Conservation (phyloP, 2,797 vertebrate species). For the Ceyx erithaca region DNA sequence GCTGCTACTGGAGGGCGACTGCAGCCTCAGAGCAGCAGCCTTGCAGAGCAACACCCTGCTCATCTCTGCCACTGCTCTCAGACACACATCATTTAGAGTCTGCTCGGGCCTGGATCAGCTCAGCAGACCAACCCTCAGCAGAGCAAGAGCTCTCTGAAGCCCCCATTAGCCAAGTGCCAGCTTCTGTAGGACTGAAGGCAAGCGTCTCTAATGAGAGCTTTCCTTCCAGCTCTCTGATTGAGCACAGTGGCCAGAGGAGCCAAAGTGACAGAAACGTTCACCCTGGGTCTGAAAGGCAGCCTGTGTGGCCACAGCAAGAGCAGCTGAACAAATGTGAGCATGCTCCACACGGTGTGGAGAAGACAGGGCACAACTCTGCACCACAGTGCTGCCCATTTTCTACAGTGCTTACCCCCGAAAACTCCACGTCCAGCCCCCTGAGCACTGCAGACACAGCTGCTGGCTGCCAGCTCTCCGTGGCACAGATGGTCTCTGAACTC, state of each 20-base stretch:
- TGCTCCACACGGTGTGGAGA: background rate
- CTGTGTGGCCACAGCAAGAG: constrained; percentile 10
- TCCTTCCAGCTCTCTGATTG: constrained; percentile 40
- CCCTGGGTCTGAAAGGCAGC: background rate
- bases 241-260: background rate
- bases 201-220: constrained; percentile 45
- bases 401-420: constrained; percentile 43
- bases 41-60: background rate
- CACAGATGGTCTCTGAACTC: constrained; percentile 75
- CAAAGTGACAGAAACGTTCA: constrained; percentile 1
- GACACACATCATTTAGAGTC: background rate
- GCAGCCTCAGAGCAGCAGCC: background rate
- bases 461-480: constrained; percentile 75
- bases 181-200: background rate
- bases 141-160: constrained; percentile 7
- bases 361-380: background rate
- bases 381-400: background rate
- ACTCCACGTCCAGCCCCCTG: constrained; percentile 32
- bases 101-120: constrained; percentile 17
- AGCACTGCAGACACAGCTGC: constrained; percentile 50
- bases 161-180: constrained; percentile 6
- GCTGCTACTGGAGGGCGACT: background rate
- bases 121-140: constrained; percentile 14
- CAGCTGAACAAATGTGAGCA: background rate
- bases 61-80: background rate